Evolutionary conservation across 1,140 invertebrate genomes (phyloP).

Genomic region (Cryptotermes secundus): DNA sequence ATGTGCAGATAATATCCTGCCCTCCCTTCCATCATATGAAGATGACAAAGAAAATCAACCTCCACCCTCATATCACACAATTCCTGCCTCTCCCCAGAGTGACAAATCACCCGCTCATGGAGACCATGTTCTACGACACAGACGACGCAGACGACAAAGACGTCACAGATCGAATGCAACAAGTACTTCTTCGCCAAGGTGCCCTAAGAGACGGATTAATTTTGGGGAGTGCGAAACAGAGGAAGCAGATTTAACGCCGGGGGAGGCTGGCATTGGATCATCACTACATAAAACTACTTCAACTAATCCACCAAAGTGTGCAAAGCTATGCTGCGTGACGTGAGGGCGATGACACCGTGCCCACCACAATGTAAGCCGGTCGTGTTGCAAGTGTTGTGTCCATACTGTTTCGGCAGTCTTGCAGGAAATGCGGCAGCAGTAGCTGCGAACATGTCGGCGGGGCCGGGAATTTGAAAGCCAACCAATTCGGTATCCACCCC

Average conservation of each 20-base stretch:
- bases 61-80: slow-evolving; percentile 34
- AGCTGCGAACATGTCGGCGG: slow-evolving; percentile 34
- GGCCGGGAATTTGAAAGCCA: slow-evolving; percentile 42
- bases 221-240: slow-evolving; percentile 55
- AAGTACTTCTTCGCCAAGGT: slow-evolving; percentile 37
- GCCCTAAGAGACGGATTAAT: slow-evolving; percentile 49
- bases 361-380: slow-evolving; percentile 55
- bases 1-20: slow-evolving; percentile 35
- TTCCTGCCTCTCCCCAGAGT: slow-evolving; percentile 31
- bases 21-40: background rate
- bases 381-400: slow-evolving; percentile 56
- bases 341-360: slow-evolving; percentile 43
- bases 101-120: slow-evolving; percentile 45
- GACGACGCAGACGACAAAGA: too few relatives aligned
- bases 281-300: too few relatives aligned
- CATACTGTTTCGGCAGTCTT: slow-evolving; percentile 55
- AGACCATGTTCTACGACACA: slow-evolving; percentile 38
- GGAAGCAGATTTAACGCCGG: too few relatives aligned
- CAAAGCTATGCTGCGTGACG: slow-evolving; percentile 26
- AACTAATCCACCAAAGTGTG: slow-evolving; percentile 53
- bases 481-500: slow-evolving; percentile 52
- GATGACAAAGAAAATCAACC: slow-evolving; percentile 46
- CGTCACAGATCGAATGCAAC: slow-evolving; percentile 34
- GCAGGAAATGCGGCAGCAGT: slow-evolving; percentile 30
- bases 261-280: too few relatives aligned